phyloP scores from a whole-genome alignment of 2,797 vertebrate species.

The Hybognathus amarus region DNA sequence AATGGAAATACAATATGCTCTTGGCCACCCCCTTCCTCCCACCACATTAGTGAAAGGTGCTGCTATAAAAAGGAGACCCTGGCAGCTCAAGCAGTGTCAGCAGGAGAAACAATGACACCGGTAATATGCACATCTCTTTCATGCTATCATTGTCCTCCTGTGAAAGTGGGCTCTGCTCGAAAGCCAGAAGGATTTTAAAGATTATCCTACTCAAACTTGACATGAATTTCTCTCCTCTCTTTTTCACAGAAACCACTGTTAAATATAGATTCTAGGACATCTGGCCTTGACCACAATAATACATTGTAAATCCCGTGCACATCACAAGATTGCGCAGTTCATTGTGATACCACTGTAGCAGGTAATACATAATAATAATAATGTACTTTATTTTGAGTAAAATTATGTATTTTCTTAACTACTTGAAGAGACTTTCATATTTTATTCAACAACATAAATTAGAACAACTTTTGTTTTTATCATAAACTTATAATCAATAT shows the following conservation, averaged over 20 bases:
- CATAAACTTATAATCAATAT: background rate
- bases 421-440: background rate
- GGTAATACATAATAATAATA: background rate
- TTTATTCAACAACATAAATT: background rate
- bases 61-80: conserved; percentile 57
- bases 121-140: conserved; percentile 59
- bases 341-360: background rate
- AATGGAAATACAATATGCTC: conserved; percentile 74
- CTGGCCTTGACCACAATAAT: conserved; percentile 60
- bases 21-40: conserved; percentile 64
- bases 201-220: conserved; percentile 69
- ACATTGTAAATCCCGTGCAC: conserved; percentile 47
- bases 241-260: conserved; percentile 41
- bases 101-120: conserved; percentile 47
- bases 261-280: conserved; percentile 52
- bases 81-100: conserved; percentile 48
- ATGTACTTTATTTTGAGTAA: background rate
- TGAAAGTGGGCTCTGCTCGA: conserved; percentile 61
- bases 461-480: background rate
- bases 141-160: conserved; percentile 64
- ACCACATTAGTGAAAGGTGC: conserved; percentile 65
- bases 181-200: conserved; percentile 65
- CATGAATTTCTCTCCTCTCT: conserved; percentile 54
- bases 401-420: background rate
- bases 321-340: conserved; percentile 23